phyloP scores from a whole-genome alignment of 2,888 invertebrate genomes.

The Lithophane leautieri region DNA sequence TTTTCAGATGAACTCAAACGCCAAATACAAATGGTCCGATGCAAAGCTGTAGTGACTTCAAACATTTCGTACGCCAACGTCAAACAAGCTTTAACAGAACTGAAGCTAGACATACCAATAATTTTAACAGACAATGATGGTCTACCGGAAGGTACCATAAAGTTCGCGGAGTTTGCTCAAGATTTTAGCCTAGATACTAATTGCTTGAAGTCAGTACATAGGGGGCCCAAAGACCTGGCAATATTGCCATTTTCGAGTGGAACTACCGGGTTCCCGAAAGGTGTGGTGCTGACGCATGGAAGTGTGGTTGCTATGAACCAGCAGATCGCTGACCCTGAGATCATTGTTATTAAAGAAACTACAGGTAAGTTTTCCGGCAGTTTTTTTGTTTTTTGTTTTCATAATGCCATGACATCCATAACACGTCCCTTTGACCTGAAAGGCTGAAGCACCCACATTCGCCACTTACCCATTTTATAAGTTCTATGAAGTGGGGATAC shows the following conservation, averaged over 20 bases:
- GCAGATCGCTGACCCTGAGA: constrained; percentile 81
- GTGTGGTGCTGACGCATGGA: constrained; percentile 92
- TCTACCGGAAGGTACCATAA: constrained; percentile 91
- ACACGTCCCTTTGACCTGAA: neutral
- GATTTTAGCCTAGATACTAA: constrained; percentile 88
- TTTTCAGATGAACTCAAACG: constrained; percentile 93
- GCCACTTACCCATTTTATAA: neutral
- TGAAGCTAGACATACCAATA: constrained; percentile 88
- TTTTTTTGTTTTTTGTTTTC: neutral
- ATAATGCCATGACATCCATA: no score
- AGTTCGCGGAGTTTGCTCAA: constrained; percentile 92
- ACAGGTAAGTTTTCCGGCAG: constrained; percentile 75
- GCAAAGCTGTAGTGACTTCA: constrained; percentile 92
- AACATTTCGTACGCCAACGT: constrained; percentile 88
- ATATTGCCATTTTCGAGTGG: constrained; percentile 96
- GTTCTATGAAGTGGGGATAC: neutral
- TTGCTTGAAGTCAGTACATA: constrained; percentile 84
- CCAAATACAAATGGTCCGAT: constrained; percentile 91
- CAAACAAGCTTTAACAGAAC: constrained; percentile 83
- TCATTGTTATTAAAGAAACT: constrained; percentile 81
- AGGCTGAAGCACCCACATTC: neutral
- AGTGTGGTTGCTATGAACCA: constrained; percentile 89
- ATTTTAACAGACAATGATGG: constrained; percentile 84
- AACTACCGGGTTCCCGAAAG: constrained; percentile 96
- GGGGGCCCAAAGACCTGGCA: constrained; percentile 90